A percentile compares a stretch with the other conserved stretches of the same genome.
Evolutionary conservation across 2,797 vertebrate genomes (phyloP).

Genomic region (Corythornis leucogaster): DNA sequence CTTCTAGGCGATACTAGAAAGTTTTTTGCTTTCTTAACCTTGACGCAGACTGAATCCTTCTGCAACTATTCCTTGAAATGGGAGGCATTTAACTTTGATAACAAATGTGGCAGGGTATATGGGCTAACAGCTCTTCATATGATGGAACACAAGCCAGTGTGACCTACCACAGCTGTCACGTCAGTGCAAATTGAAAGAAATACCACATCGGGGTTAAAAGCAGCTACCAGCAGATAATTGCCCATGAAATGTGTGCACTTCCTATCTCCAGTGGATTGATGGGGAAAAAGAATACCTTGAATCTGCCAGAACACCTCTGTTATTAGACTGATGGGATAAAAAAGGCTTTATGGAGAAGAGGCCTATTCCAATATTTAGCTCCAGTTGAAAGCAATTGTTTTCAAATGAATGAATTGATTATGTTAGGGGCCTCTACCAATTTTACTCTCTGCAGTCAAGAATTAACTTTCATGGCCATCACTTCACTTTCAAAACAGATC

Average conservation of each 20-base stretch:
- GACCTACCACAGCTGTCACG: slow-evolving; percentile 10
- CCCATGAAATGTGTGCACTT: slow-evolving; percentile 8
- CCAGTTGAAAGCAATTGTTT: neutral
- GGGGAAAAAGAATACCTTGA: neutral
- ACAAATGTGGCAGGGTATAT: neutral
- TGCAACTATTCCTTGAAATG: neutral
- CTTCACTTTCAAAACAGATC: neutral
- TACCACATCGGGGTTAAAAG: slow-evolving; percentile 15
- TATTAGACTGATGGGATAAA: neutral
- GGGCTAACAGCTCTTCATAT: neutral
- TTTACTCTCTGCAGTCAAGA: neutral
- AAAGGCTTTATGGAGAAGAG: neutral
- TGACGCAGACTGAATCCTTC: neutral
- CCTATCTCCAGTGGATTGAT: neutral
- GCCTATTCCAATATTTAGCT: neutral
- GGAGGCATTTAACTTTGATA: neutral
- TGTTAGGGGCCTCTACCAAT: neutral
- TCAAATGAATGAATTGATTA: neutral
- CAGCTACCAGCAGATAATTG: neutral
- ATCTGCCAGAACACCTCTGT: neutral
- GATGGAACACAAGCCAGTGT: neutral
- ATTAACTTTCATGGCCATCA: neutral
- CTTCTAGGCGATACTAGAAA: neutral
- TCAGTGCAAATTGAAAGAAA: slow-evolving; percentile 24
- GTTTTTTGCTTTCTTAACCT: neutral